Conservation (phyloP, 2,113 vertebrate genomes). For the Pantherophis guttatus region DNA sequence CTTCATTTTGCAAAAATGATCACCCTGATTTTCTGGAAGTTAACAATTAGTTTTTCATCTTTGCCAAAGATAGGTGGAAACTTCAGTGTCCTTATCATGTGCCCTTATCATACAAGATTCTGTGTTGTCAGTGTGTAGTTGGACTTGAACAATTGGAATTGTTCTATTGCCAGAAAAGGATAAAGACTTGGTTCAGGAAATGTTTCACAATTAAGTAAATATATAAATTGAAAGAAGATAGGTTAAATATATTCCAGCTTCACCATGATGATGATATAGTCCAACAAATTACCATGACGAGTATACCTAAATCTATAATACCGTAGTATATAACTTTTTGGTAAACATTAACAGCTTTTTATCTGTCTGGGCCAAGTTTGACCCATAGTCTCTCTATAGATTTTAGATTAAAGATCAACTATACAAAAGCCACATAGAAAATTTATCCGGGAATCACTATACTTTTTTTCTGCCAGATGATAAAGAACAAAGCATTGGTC, state of each 20-base stretch:
- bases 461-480: not conserved
- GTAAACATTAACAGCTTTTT: not conserved
- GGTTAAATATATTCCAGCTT: not conserved
- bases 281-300: not conserved
- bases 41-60: not conserved
- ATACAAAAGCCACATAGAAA: not conserved
- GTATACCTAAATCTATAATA: not conserved
- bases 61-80: not conserved
- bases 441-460: not conserved
- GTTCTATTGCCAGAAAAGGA: not conserved
- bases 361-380: not conserved
- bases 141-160: not conserved
- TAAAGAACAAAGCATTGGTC: not conserved
- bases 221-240: not conserved
- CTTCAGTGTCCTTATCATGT: not conserved
- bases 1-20: not conserved
- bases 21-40: not conserved
- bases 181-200: not conserved
- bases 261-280: not conserved
- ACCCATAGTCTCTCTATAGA: not conserved
- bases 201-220: not conserved
- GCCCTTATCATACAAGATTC: not conserved
- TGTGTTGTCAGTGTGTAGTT: not conserved
- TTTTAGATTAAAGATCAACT: not conserved
- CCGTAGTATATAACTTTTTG: not conserved